phyloP scores from a whole-genome alignment of 2,888 invertebrate species.

The Drosophila tripunctata region DNA sequence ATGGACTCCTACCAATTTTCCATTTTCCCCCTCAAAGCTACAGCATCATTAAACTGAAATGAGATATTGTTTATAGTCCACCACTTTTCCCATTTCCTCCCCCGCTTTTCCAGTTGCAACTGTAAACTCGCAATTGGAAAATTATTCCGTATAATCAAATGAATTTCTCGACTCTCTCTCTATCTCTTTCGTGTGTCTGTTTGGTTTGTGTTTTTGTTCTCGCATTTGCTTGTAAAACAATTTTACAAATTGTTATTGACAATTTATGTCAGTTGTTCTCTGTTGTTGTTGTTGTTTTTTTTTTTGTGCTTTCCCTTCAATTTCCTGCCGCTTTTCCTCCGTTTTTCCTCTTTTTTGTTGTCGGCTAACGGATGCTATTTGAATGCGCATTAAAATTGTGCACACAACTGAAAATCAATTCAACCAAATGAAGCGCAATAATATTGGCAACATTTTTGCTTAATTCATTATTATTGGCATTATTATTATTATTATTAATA shows the following conservation, averaged over 20 bases:
- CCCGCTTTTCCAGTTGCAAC: slow-evolving; percentile 34
- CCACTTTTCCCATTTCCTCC: background rate
- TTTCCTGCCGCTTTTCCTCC: background rate
- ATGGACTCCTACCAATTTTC: background rate
- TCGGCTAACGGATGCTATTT: slow-evolving; percentile 40
- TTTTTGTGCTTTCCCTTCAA: slow-evolving; percentile 3
- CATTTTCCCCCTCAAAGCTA: slow-evolving; percentile 20
- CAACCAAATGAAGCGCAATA: slow-evolving; percentile 64
- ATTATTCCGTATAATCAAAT: slow-evolving; percentile 59
- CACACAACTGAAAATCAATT: slow-evolving; percentile 71
- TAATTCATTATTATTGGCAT: slow-evolving; percentile 30
- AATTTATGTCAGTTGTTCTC: slow-evolving; percentile 65
- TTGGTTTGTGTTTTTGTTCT: slow-evolving; percentile 39
- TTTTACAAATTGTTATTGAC: slow-evolving; percentile 77
- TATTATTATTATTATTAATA: slow-evolving; percentile 8
- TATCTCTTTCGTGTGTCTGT: slow-evolving; percentile 7
- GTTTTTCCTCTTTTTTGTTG: background rate
- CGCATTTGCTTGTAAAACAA: slow-evolving; percentile 61
- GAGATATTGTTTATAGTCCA: slow-evolving; percentile 59
- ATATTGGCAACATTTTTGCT: slow-evolving; percentile 43
- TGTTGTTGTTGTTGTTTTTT: background rate
- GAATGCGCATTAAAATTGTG: slow-evolving; percentile 48
- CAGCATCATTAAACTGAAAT: slow-evolving; percentile 73
- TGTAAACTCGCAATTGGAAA: slow-evolving; percentile 57
- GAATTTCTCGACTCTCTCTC: slow-evolving; percentile 35